phyloP scores from a whole-genome alignment of 2,113 vertebrate species.

The Campylomormyrus numenius region DNA sequence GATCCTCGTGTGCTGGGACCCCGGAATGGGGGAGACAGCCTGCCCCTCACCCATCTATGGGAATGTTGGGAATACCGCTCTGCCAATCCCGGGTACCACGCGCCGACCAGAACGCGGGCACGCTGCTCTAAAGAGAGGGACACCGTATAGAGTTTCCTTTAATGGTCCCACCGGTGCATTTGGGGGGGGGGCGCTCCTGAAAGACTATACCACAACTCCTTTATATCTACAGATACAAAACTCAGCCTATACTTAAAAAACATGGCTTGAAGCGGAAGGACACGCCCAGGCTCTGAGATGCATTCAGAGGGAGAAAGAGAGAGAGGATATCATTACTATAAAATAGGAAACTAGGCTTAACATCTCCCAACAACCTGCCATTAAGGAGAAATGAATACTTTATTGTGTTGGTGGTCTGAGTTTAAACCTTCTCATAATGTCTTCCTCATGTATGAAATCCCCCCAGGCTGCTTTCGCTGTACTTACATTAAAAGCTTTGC shows the following conservation, averaged over 20 bases:
- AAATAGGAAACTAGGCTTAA: slow-evolving; percentile 63
- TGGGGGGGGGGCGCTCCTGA: slow-evolving; percentile 52
- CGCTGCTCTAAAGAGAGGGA: slow-evolving; percentile 36
- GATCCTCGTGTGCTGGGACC: background rate
- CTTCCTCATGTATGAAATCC: slow-evolving; percentile 43
- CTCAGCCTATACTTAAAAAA: slow-evolving; percentile 58
- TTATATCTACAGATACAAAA: slow-evolving; percentile 57
- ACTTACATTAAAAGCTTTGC: slow-evolving; percentile 49
- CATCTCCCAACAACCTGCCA: slow-evolving; percentile 56
- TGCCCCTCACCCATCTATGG: slow-evolving; percentile 30
- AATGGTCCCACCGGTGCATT: slow-evolving; percentile 31
- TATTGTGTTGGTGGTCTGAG: slow-evolving; percentile 61
- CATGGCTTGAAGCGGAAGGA: slow-evolving; percentile 62
- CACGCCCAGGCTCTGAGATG: slow-evolving; percentile 58
- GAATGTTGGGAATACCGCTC: slow-evolving; percentile 23
- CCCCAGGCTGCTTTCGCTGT: slow-evolving; percentile 38
- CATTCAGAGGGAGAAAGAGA: slow-evolving; percentile 49
- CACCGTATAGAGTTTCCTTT: slow-evolving; percentile 47
- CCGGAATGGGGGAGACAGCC: background rate
- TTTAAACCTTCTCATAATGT: slow-evolving; percentile 54
- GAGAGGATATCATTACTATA: slow-evolving; percentile 61
- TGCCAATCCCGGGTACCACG: slow-evolving; percentile 25
- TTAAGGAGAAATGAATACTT: slow-evolving; percentile 55
- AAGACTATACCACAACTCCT: slow-evolving; percentile 53
- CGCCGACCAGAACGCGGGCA: background rate